Evolutionary conservation across 2,888 invertebrate species (phyloP).

Genomic region (Corbicula japonica): DNA sequence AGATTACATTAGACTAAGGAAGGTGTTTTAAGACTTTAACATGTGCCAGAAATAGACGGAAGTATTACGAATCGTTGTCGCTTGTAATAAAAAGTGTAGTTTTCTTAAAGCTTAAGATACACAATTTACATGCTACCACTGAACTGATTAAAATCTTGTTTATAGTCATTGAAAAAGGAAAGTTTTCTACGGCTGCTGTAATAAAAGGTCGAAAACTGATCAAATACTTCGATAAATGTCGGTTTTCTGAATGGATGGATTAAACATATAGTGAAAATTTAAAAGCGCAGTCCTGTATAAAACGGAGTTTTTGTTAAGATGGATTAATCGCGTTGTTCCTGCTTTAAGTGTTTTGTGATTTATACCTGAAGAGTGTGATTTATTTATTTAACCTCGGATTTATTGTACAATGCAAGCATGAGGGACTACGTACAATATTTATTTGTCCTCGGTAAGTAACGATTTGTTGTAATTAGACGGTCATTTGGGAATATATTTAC

Average conservation of each 20-base stretch:
- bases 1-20: background rate
- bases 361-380: too few relatives aligned
- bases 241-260: background rate
- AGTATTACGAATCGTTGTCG: background rate
- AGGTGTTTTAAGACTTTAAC: conserved; percentile 7
- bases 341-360: too few relatives aligned
- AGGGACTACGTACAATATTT: background rate
- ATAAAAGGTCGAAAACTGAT: conserved; percentile 6
- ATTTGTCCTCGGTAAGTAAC: conserved; percentile 13
- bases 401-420: background rate
- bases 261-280: too few relatives aligned
- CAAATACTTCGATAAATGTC: background rate
- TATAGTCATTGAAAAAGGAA: background rate
- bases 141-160: background rate
- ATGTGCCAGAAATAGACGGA: background rate
- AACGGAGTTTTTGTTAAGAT: too few relatives aligned
- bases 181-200: background rate
- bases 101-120: too few relatives aligned
- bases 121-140: too few relatives aligned
- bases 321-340: too few relatives aligned
- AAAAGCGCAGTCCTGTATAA: too few relatives aligned
- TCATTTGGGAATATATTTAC: too few relatives aligned
- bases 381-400: background rate
- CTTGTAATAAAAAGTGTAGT: too few relatives aligned
- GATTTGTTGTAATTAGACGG: too few relatives aligned